Base-by-base conservation (phyloP, 2,113 vertebrate species). In the Perca fluviatilis region DNA sequence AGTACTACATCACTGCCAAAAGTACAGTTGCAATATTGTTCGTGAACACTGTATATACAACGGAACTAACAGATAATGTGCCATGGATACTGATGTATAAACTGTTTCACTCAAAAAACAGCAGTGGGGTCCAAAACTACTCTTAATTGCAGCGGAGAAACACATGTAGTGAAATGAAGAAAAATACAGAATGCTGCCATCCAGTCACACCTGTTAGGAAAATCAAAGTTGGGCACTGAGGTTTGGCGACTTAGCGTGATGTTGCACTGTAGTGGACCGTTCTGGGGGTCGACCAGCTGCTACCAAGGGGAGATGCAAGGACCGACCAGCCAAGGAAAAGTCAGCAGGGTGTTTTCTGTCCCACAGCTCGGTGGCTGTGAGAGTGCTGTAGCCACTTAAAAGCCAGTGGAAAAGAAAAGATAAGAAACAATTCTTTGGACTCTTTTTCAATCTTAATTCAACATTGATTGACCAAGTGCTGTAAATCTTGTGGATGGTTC, bases 191-290 rank as follows among this genome's bases (percentile, higher is more conserved):
- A 69, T 5, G 19, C 18, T 36, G 9, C 27, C 19, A 53, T 69
- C n/a, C 6, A 33, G 25, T 68, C 25, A 11, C 47, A 30, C 66
- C 63, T 50, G 11, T 53, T 69, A 51, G 33, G 67, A 54, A 69
- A 36, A 36, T 54, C 50, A 50, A 67, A 51, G 47, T 54, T 53
- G 30, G 67, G 50, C 67, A 69, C 18, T 69, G 67, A 54, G 67
- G 67, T 69, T n/a, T 68, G 66, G 49, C 66, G 12, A 68, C 47
- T 53, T 49, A 53, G 66, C 33, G 49, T 68, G 66, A 68, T n/a
- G 66, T 21, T 51, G 49, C 66, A n/a, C 49, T 68, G 46, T 67
- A 36, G 21, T 40, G 50, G 67, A 36, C 67, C 21, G 66, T 13
- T 61, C 19, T 36, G 30, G 58, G 46, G 25, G 46, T 25, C 47